Evolutionary conservation across 2,113 vertebrate genomes (phyloP), one percentile per base, ranked within the genome.

Genomic region (Archocentrus centrarchus): DNA sequence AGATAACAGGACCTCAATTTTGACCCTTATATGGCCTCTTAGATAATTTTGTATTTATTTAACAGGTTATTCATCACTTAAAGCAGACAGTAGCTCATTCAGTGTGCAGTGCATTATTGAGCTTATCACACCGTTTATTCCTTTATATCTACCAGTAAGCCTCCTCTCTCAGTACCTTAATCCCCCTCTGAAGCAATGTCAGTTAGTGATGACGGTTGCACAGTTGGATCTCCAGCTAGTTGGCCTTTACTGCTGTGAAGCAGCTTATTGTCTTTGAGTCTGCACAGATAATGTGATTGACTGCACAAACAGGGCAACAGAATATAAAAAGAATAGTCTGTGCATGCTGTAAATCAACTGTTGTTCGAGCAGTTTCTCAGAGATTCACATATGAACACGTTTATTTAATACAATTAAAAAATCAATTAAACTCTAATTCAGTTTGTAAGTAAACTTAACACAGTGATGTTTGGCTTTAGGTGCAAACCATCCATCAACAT

Each of bases 181-280:
- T 79, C 39, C 24, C 35, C 75, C 15, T 79, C 13, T 20, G 37
- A 62, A 70, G 70, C 22, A 58, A 20, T 5, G 7, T 57, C 2
- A 18, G 24, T 22, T 37, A 47, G 7, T 32, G 37, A 70, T 66
- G 80, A 64, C 6, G 3, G n/a, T 22, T 15, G 53, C 76, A 14
- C 63, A 57, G 64, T 30, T 85, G 66, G 64, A 82, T 79, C 79
- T 63, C 6, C 47, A 59, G 37, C 18, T 77, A 57, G 32, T n/a
- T 37, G 68, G 55, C 44, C 55, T 75, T 22, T 22, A 7, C 73
- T 53, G 32, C 66, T 80, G 41, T 22, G 35, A 44, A 50, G 57
- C 41, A 0, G 61, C 55, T 61, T 78, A n/a, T 35, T 82, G 58
- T 53, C 22, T 61, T 15, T 44, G 30, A 66, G 32, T 61, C 60